Evolutionary conservation across 1,140 invertebrate species (phyloP), one percentile per base, ranked within the genome.

Genomic region (Caenorhabditis briggsae): DNA sequence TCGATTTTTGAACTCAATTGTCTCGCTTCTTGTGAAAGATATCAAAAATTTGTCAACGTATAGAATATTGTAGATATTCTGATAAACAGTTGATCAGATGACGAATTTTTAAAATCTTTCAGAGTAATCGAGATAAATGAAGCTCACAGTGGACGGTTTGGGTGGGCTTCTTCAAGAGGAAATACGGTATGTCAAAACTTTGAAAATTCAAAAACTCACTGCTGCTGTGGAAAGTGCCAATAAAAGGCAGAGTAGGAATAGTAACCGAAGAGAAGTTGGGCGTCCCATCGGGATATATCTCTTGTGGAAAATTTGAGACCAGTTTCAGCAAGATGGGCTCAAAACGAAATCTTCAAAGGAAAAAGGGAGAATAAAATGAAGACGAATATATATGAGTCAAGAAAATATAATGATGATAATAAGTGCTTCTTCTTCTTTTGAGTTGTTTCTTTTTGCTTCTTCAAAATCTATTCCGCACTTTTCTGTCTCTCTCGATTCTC

Each of bases 391-490:
- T 46, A 70, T 3, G 16, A 25, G n/a, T 25, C 5, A 61, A 61
- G 59, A 61, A 61, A 20, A 61, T 11, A n/a, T 58, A 58, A 20
- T 61, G 14, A 61, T 25, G 6, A 61, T 61, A 61, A 61, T 61
- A 61, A 61, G 59, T 61, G 59, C 18, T 25, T 18, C 20, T 20
- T 9, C n/a, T 8, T 58, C 8, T 9, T 58, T 18, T 58, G 7
- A 33, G 61, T 65, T 33, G 43, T 16, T 70, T 46, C 41, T 46
- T 70, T n/a, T 70, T 43, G 5, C 33, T 46, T 70, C 70, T 78
- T 78, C 70, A 78, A 78, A 78, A 78, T 78, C 70, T 78, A 78
- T 78, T 78, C 50, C 70, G 43, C 70, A 78, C 70, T 78, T 46
- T 78, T 12, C 61, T 65, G 11, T 53, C 16, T 53, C 50, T 53